phyloP scores from a whole-genome alignment of 2,113 vertebrate species.

The Anoplopoma fimbria region DNA sequence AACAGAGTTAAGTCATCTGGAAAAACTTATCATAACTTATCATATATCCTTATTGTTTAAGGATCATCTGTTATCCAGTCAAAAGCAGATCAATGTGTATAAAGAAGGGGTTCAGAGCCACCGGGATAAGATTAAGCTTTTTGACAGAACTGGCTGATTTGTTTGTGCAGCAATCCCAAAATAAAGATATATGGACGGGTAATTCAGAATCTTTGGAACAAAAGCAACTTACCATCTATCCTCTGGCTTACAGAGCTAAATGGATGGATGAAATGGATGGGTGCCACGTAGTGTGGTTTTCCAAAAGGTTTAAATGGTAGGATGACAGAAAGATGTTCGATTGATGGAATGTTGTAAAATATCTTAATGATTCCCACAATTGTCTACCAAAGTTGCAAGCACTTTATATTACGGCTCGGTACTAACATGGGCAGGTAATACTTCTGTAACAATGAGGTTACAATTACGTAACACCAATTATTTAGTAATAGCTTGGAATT shows the following conservation, averaged over 20 bases:
- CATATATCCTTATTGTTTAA: neutral
- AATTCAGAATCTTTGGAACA: slow-evolving; percentile 29
- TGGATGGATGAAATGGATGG: slow-evolving; percentile 64
- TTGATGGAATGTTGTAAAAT: slow-evolving; percentile 43
- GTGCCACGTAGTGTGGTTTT: slow-evolving; percentile 42
- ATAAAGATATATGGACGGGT: slow-evolving; percentile 31
- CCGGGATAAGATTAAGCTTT: slow-evolving; percentile 20
- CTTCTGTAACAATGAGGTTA: neutral
- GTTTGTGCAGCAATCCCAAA: slow-evolving; percentile 18
- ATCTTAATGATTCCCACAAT: neutral
- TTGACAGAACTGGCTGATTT: slow-evolving; percentile 21
- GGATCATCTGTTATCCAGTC: slow-evolving; percentile 21
- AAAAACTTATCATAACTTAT: neutral
- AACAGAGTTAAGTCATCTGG: neutral
- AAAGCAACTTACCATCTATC: slow-evolving; percentile 76
- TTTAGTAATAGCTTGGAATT: neutral
- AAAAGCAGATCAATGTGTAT: slow-evolving; percentile 14
- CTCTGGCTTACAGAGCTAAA: slow-evolving; percentile 62
- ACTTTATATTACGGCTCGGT: neutral
- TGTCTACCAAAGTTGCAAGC: neutral
- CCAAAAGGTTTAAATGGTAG: slow-evolving; percentile 47
- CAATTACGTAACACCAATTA: neutral
- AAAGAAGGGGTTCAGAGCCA: neutral
- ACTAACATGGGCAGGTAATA: neutral
- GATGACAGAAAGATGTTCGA: slow-evolving; percentile 37